These are phyloP conservation scores for Colletes gigas DNA, from an alignment of 1,140 invertebrate genomes.

Conservation along the genomic window DNA sequence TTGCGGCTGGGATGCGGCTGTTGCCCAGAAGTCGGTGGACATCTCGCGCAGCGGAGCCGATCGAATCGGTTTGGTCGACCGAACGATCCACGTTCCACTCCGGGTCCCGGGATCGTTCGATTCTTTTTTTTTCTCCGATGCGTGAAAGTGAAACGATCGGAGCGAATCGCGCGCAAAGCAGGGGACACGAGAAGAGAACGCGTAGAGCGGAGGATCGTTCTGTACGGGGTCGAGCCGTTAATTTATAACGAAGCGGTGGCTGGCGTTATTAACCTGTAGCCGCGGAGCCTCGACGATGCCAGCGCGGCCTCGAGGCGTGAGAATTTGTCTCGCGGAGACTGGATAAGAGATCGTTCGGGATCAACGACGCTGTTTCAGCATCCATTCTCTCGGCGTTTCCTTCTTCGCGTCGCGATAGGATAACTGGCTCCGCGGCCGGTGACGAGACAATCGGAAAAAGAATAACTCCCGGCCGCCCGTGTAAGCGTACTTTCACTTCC, in stretches of 20 bases:
- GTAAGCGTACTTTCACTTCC: constrained; percentile 60
- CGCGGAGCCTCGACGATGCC: constrained; percentile 5
- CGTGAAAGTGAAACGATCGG: constrained; percentile 17
- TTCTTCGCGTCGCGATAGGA: constrained; percentile 37
- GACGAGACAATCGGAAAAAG: constrained; percentile 64
- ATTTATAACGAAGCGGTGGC: constrained; percentile 49
- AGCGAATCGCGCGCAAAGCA: background rate
- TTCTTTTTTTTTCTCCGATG: background rate
- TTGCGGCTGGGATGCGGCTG: too few relatives aligned
- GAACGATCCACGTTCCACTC: background rate
- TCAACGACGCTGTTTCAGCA: constrained; percentile 47
- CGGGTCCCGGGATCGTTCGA: background rate
- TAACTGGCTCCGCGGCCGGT: constrained; percentile 14
- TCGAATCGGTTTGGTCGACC: too few relatives aligned
- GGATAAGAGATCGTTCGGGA: constrained; percentile 54
- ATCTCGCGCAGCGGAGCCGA: too few relatives aligned
- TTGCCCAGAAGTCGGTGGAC: too few relatives aligned
- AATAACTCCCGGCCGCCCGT: constrained; percentile 27
- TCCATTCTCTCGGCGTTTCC: constrained; percentile 46
- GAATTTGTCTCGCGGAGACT: constrained; percentile 57
- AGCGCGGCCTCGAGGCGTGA: constrained; percentile 53
- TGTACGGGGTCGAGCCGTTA: constrained; percentile 36
- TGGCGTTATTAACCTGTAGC: constrained; percentile 50
- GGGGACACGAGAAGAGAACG: constrained; percentile 34
- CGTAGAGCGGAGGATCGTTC: constrained; percentile 46